These are phyloP conservation scores for Eupithecia abbreviata DNA, from an alignment of 2,888 invertebrate genomes.

Conservation along the genomic window DNA sequence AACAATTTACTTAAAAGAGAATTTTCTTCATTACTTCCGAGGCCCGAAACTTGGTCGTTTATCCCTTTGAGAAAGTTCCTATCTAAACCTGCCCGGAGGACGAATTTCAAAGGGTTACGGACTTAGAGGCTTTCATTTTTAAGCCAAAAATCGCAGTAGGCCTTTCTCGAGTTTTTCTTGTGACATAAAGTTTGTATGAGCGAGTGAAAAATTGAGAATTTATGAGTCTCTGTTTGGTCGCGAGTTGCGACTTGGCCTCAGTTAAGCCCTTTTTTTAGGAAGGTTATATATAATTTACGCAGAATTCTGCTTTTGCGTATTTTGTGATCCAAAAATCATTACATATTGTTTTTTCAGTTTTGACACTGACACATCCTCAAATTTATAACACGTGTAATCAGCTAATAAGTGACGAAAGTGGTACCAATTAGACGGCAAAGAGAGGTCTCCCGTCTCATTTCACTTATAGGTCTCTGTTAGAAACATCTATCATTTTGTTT, in stretches of 20 bases:
- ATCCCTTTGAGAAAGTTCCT: slow-evolving; percentile 45
- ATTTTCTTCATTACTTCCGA: slow-evolving; percentile 43
- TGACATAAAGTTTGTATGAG: slow-evolving; percentile 9
- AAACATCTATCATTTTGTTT: slow-evolving; percentile 1
- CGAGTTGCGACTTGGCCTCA: not conserved
- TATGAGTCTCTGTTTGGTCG: not conserved
- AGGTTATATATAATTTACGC: not conserved
- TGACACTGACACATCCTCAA: not conserved
- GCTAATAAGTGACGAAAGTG: not conserved
- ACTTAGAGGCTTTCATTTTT: slow-evolving; percentile 28
- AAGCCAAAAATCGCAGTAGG: slow-evolving; percentile 21
- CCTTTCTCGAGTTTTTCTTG: slow-evolving; percentile 15
- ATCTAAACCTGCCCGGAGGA: slow-evolving; percentile 42
- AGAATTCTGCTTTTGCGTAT: not conserved
- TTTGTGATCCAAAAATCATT: not conserved
- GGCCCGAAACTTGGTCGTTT: slow-evolving; percentile 39
- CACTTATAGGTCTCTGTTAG: not conserved
- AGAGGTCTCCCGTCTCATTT: not conserved
- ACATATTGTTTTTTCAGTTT: not conserved
- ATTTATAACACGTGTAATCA: not conserved
- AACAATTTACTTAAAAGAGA: slow-evolving; percentile 46
- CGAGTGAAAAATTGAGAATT: slow-evolving; percentile 4
- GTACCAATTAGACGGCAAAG: not conserved
- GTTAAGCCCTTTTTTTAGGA: not conserved
- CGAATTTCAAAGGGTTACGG: slow-evolving; percentile 38